Evolutionary conservation across 2,888 invertebrate genomes (phyloP).

Genomic region (Chelonus formosanus): DNA sequence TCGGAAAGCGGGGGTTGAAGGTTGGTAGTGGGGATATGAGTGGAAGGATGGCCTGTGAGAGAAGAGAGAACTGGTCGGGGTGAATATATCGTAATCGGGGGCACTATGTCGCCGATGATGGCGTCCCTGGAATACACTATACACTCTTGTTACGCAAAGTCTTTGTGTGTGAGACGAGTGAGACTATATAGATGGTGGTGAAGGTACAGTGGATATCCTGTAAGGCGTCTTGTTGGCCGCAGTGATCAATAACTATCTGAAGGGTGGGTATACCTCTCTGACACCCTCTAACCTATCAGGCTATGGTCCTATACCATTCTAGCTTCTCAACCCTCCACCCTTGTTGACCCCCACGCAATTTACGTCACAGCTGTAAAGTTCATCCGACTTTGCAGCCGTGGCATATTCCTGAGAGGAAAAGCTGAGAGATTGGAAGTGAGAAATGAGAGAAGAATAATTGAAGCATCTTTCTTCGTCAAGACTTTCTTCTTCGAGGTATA

Average conservation of each 20-base stretch:
- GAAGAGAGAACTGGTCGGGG: conserved; percentile 55
- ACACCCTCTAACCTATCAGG: neutral
- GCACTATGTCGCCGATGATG: conserved; percentile 57
- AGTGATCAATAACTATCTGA: conserved; percentile 59
- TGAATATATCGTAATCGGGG: conserved; percentile 59
- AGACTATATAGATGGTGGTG: conserved; percentile 27
- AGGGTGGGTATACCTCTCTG: conserved; percentile 41
- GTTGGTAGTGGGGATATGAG: neutral
- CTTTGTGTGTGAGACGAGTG: conserved; percentile 19
- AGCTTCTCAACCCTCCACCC: conserved; percentile 39
- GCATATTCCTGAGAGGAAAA: conserved; percentile 20
- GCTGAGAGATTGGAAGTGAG: conserved; percentile 14
- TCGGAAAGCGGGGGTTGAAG: neutral
- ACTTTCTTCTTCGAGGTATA: too few relatives aligned
- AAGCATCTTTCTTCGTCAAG: neutral
- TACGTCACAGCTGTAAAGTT: conserved; percentile 48
- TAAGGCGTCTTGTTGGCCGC: conserved; percentile 55
- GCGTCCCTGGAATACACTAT: conserved; percentile 37
- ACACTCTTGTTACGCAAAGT: conserved; percentile 4
- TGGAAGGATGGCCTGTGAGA: conserved; percentile 41
- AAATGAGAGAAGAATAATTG: conserved; percentile 10
- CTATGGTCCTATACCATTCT: neutral
- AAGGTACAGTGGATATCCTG: conserved; percentile 56
- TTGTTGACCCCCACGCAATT: conserved; percentile 55
- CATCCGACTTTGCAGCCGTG: conserved; percentile 26